These are phyloP conservation scores for Bombus soroeensis DNA, from an alignment of 1,140 invertebrate genomes.

Conservation along the genomic window DNA sequence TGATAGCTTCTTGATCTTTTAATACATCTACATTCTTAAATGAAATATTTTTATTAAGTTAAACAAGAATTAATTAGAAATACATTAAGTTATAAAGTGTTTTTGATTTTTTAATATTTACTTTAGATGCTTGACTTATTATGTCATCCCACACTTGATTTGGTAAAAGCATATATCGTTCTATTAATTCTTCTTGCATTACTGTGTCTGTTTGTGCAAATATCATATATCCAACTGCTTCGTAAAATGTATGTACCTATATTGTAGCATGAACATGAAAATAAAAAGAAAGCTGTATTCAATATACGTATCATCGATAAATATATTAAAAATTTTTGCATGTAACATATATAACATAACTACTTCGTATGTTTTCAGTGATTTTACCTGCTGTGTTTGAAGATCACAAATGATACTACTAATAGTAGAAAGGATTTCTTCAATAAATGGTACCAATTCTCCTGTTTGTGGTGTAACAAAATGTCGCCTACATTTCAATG, in stretches of 20 bases:
- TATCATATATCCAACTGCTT: conserved; percentile 99
- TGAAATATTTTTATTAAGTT: conserved; percentile 57
- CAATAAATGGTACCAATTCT: conserved; percentile 98
- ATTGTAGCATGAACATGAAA: conserved; percentile 43
- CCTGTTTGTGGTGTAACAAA: conserved; percentile 98
- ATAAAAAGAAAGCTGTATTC: neutral
- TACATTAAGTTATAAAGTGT: neutral
- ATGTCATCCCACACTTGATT: conserved; percentile 99
- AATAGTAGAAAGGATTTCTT: conserved; percentile 98
- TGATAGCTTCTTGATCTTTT: conserved; percentile 97
- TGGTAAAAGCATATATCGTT: conserved; percentile 98
- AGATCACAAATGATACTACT: conserved; percentile 99
- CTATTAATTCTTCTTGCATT: conserved; percentile 96
- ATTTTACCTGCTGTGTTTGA: conserved; percentile 94
- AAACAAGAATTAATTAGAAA: neutral
- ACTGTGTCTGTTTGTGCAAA: conserved; percentile 95
- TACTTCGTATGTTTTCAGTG: neutral
- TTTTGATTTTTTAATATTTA: conserved; percentile 64
- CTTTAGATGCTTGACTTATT: conserved; percentile 96
- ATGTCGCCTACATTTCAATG: conserved; percentile 98
- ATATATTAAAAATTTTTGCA: neutral
- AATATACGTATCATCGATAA: neutral
- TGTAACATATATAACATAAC: neutral
- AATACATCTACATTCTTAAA: conserved; percentile 95
- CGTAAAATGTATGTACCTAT: conserved; percentile 99